phyloP scores from a whole-genome alignment of 2,888 invertebrate species.

The Drosophila cracens region DNA sequence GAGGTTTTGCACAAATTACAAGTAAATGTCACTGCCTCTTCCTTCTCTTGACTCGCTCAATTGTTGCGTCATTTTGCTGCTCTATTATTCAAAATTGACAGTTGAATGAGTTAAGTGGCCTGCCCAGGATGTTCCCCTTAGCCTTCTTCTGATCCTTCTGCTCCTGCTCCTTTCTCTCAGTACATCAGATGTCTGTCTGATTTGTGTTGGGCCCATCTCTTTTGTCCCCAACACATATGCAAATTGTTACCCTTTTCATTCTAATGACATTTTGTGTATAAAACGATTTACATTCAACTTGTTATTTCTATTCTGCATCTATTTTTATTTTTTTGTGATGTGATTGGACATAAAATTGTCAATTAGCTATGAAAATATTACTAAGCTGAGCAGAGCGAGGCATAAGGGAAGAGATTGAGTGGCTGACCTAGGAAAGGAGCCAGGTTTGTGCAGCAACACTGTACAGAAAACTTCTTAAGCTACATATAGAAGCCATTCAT shows the following conservation, averaged over 20 bases:
- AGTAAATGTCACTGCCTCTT: conserved; percentile 58
- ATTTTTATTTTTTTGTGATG: conserved; percentile 11
- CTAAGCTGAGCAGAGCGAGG: not conserved
- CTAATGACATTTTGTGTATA: conserved; percentile 50
- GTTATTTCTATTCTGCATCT: conserved; percentile 33
- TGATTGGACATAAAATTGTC: conserved; percentile 56
- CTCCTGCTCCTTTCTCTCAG: conserved; percentile 30
- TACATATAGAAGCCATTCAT: not conserved
- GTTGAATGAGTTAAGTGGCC: conserved; percentile 73
- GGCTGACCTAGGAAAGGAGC: not conserved
- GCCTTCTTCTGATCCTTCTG: not conserved
- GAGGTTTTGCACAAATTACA: conserved; percentile 72
- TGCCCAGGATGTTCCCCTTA: conserved; percentile 29
- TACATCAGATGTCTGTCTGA: conserved; percentile 29
- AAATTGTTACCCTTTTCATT: conserved; percentile 62
- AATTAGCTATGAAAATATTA: conserved; percentile 80
- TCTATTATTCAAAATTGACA: conserved; percentile 80
- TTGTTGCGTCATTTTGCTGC: conserved; percentile 74
- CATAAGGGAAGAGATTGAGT: not conserved
- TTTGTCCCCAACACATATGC: conserved; percentile 1
- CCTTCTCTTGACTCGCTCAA: conserved; percentile 30
- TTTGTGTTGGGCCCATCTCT: conserved; percentile 14
- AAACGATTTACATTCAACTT: conserved; percentile 46
- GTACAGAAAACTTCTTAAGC: not conserved
- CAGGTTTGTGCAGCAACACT: not conserved